A percentile compares a stretch with the other conserved stretches of the same genome.
Conservation (phyloP, 2,797 vertebrate genomes). For the Alcedo quadribrachys region DNA sequence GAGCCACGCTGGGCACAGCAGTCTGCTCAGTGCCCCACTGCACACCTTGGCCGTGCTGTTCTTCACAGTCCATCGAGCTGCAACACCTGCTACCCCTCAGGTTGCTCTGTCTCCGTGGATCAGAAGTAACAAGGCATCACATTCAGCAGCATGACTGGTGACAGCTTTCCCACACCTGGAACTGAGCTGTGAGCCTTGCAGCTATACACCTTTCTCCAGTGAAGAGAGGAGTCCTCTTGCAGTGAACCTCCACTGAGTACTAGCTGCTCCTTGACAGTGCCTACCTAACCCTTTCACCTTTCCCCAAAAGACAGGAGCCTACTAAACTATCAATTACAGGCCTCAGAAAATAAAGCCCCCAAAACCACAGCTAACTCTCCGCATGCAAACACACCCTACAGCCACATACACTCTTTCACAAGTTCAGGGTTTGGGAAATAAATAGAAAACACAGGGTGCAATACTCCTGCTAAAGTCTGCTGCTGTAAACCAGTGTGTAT, state of each 20-base stretch:
- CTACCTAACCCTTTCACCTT: not conserved
- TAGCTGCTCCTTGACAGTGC: not conserved
- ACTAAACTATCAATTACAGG: not conserved
- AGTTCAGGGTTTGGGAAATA: not conserved
- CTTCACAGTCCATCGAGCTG: not conserved
- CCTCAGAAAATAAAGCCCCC: too few species aligned
- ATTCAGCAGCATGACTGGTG: not conserved
- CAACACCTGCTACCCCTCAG: not conserved
- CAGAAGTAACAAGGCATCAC: not conserved
- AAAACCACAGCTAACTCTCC: rapidly evolving
- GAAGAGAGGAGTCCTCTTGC: not conserved
- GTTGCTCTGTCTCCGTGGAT: not conserved
- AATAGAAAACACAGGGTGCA: not conserved
- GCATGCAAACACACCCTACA: not conserved
- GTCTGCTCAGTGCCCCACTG: not conserved
- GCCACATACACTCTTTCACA: not conserved
- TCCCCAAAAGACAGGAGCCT: not conserved
- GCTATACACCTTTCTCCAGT: rapidly evolving
- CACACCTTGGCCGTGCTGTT: not conserved
- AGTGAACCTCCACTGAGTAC: not conserved
- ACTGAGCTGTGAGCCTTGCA: rapidly evolving
- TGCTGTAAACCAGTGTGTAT: not conserved
- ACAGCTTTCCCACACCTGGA: not conserved
- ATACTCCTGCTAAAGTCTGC: not conserved
- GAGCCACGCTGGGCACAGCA: rapidly evolving